A percentile compares a stretch with the other conserved stretches of the same genome.
Evolutionary conservation across 2,113 vertebrate species (phyloP).

Genomic region (Limanda limanda): DNA sequence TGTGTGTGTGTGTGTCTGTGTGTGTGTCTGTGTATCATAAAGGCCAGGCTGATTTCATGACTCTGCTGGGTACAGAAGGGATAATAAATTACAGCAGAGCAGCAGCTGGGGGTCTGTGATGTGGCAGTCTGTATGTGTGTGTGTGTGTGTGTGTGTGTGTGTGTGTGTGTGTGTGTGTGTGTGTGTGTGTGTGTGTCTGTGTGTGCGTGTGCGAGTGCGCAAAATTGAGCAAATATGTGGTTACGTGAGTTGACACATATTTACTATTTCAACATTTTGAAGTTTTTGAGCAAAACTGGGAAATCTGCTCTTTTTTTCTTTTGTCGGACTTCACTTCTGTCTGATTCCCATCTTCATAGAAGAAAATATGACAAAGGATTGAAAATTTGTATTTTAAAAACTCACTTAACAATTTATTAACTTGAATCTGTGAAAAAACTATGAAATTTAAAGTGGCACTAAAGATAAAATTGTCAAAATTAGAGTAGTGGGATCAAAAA

Average conservation of each 20-base stretch:
- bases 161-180: constrained; percentile 9
- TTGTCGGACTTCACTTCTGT: neutral
- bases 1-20: constrained; percentile 30
- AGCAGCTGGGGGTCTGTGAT: constrained; percentile 78
- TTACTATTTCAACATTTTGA: constrained; percentile 30
- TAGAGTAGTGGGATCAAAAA: neutral
- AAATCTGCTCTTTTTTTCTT: neutral
- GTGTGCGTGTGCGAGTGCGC: neutral
- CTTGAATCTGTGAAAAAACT: neutral
- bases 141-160: constrained; percentile 16
- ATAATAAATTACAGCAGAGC: constrained; percentile 78
- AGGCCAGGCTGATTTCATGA: constrained; percentile 77
- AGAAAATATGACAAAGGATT: neutral
- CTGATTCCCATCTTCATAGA: neutral
- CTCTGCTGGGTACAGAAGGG: constrained; percentile 74
- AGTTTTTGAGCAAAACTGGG: constrained; percentile 7
- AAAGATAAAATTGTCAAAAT: neutral
- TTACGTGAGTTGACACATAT: constrained; percentile 31
- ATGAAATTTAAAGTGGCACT: neutral
- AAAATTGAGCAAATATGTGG: constrained; percentile 22
- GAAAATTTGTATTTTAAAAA: neutral
- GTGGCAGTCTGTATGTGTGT: constrained; percentile 30
- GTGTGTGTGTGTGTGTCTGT: too few species aligned
- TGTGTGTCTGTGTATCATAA: constrained; percentile 45
- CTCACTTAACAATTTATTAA: constrained; percentile 10